Base-by-base conservation (phyloP, 2,113 vertebrate genomes). In the Pachypanchax playfairii region DNA sequence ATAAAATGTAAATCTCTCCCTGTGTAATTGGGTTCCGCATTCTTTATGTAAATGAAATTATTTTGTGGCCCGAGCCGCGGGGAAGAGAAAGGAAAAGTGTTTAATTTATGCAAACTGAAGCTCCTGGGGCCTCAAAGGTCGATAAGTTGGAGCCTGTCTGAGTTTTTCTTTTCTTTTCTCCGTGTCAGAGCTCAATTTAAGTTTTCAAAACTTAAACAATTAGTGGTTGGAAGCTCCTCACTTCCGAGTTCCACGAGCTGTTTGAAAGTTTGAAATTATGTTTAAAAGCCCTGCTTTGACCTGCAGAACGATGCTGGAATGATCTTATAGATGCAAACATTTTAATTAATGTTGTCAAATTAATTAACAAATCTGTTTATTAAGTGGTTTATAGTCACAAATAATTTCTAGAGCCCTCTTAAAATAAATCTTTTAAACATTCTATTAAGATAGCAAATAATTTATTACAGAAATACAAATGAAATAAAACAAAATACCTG, bases 11-110 rank as follows among this genome's bases (percentile, higher is more conserved):
- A 89, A 90, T 84, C 14, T 44, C 17, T 53, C 26, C 24, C 31
- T 33, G 39, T 65, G 65, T 83, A 87, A 85, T 89, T 88, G 39
- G 72, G 65, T 62, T 36, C 36, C 41, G 33, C 74, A 50, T 69
- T 89, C 77, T 83, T 80, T 80, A 88, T 88, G 87, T 60, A 82
- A 85, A 89, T 89, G 60, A 69, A 50, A 67, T 83, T 62, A 84
- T 79, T 11, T 71, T 31, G 51, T 70, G 65, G 67, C 51, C 48
- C 5, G 29, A 62, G 50, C 39, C 35, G 62, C 56, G 20, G 28
- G 18, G 39, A 41, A 18, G 57, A 39, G 13, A 6, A 24, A 48
- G 18, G 46, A 43, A 8, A 57, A 25, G 62, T 22, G 41, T 49
- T 65, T 70, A 66, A 79, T 79, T 69, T 52, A 83, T 86, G 85